phyloP scores from a whole-genome alignment of 2,113 vertebrate genomes.

The Emberiza fucata region DNA sequence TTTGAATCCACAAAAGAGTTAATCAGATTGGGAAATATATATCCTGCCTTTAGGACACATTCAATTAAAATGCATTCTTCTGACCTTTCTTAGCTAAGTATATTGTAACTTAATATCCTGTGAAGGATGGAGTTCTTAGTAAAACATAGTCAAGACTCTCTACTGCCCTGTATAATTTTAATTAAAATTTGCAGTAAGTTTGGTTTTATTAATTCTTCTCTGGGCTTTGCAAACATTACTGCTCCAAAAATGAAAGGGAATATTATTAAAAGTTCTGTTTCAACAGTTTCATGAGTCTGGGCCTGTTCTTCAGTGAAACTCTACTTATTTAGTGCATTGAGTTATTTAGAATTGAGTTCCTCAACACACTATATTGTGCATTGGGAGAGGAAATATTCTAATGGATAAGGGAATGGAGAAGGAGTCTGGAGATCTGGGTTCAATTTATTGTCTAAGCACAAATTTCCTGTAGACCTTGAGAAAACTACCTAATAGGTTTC shows the following conservation, averaged over 20 bases:
- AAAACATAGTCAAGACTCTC: not conserved
- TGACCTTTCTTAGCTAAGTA: conserved; percentile 4
- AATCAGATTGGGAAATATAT: not conserved
- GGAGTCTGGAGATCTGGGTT: not conserved
- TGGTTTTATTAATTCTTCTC: not conserved
- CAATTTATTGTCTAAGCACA: not conserved
- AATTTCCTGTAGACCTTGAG: not conserved
- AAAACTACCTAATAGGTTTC: not conserved
- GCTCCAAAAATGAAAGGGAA: not conserved
- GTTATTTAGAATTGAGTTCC: not conserved
- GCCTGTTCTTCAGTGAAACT: not conserved
- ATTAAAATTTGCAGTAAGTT: not conserved
- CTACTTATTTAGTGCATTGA: not conserved
- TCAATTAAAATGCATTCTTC: not conserved
- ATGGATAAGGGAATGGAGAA: not conserved
- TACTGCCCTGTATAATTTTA: not conserved
- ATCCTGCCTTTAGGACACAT: not conserved
- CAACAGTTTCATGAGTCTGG: not conserved
- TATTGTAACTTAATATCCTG: not conserved
- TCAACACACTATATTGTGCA: not conserved
- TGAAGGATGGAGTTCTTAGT: not conserved
- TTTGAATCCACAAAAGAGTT: not conserved
- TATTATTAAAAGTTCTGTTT: not conserved
- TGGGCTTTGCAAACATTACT: not conserved
- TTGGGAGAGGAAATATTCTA: not conserved